These are phyloP conservation scores for Stegophylla sp. DNA, from an alignment of 2,888 invertebrate species.

Conservation along the genomic window DNA sequence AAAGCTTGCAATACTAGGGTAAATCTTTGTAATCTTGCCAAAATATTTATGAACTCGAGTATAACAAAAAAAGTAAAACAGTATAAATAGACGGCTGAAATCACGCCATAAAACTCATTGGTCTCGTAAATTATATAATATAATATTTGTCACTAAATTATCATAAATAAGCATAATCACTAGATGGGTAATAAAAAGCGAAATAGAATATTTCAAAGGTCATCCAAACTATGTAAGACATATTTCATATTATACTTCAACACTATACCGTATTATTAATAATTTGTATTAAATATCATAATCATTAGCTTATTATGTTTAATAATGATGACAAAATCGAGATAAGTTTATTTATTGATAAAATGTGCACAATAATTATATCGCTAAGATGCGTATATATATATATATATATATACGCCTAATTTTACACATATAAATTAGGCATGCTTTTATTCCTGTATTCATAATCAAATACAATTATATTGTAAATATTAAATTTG, in stretches of 20 bases:
- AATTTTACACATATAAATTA: background rate
- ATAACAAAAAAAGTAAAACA: conserved; percentile 24
- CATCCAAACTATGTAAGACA: background rate
- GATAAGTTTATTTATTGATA: conserved; percentile 9
- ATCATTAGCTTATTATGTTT: background rate
- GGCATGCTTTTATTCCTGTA: background rate
- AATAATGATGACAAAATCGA: background rate
- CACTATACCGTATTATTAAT: background rate
- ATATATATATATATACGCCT: too few relatives aligned
- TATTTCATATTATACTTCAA: too few relatives aligned
- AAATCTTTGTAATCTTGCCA: conserved; percentile 52
- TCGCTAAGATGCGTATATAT: background rate
- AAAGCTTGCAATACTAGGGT: conserved; percentile 6
- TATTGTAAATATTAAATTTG: background rate
- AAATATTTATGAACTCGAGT: conserved; percentile 19
- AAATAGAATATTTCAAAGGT: background rate
- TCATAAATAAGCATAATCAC: too few relatives aligned
- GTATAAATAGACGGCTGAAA: conserved; percentile 49
- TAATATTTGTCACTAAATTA: background rate
- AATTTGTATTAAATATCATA: background rate
- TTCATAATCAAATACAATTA: background rate
- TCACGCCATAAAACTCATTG: conserved; percentile 23
- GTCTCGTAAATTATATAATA: conserved; percentile 4
- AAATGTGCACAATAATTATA: background rate
- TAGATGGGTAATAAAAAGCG: background rate